Percentiles rank a stretch among this genome's conserved stretches.
Evolutionary conservation across 2,113 vertebrate genomes (phyloP).

Genomic region (Piaya cayana): DNA sequence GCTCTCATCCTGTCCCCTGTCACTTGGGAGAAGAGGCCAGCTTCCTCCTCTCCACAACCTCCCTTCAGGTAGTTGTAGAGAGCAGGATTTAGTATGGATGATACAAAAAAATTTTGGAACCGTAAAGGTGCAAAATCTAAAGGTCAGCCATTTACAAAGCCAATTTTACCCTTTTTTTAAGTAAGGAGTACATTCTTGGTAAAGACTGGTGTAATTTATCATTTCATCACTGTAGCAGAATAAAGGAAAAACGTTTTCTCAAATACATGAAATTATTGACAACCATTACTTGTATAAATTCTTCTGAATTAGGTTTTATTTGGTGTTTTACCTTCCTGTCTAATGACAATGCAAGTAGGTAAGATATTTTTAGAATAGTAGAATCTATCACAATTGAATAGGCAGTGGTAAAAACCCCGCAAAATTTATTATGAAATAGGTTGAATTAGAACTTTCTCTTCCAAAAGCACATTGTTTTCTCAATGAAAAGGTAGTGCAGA

Average conservation of each 20-base stretch:
- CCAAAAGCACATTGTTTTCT: neutral
- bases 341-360: neutral
- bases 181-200: neutral
- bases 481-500: neutral
- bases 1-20: too few relatives aligned
- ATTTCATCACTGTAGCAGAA: neutral
- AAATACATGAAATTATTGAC: neutral
- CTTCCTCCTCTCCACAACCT: too few relatives aligned
- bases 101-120: neutral
- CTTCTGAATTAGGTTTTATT: neutral
- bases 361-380: neutral
- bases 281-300: neutral
- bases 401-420: rapidly evolving
- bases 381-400: neutral
- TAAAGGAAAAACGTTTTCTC: neutral
- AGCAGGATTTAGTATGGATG: neutral
- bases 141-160: neutral
- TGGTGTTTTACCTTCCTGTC: neutral
- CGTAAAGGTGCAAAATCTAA: neutral
- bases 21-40: too few relatives aligned
- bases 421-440: neutral
- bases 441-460: neutral
- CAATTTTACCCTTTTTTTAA: neutral
- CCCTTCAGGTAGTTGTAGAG: too few relatives aligned
- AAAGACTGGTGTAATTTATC: neutral